These are phyloP conservation scores for Struthidea cinerea DNA, from an alignment of 2,113 vertebrate species.

Conservation along the genomic window DNA sequence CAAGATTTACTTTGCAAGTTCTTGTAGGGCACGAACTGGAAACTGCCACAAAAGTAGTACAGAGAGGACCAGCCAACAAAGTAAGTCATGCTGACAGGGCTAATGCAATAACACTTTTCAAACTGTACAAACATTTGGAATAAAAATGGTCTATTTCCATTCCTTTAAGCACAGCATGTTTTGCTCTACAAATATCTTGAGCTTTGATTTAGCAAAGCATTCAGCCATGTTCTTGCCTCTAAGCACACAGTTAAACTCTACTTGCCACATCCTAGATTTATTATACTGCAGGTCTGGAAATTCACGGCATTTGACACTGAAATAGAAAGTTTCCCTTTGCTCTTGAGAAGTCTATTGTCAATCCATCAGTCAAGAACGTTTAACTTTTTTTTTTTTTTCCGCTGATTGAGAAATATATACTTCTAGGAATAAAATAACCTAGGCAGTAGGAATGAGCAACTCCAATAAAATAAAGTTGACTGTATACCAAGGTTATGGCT, in stretches of 20 bases:
- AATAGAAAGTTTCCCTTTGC: not conserved
- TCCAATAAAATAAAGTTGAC: not conserved
- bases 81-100: not conserved
- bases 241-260: not conserved
- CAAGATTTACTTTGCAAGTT: not conserved
- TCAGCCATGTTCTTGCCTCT: not conserved
- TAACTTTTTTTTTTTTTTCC: not conserved
- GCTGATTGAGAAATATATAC: not conserved
- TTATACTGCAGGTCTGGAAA: not conserved
- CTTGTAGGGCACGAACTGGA: not conserved
- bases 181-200: not conserved
- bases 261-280: not conserved
- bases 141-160: not conserved
- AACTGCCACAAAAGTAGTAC: not conserved
- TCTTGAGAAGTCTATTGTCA: not conserved
- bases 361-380: not conserved
- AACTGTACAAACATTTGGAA: slow-evolving; percentile 10
- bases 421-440: not conserved
- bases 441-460: not conserved
- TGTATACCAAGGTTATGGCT: not conserved
- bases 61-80: not conserved
- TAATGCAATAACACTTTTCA: slow-evolving; percentile 10
- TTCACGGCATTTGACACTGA: not conserved
- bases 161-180: not conserved
- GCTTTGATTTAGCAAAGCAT: not conserved